Evolutionary conservation across 2,113 vertebrate species (phyloP).

Genomic region (Daboia siamensis): DNA sequence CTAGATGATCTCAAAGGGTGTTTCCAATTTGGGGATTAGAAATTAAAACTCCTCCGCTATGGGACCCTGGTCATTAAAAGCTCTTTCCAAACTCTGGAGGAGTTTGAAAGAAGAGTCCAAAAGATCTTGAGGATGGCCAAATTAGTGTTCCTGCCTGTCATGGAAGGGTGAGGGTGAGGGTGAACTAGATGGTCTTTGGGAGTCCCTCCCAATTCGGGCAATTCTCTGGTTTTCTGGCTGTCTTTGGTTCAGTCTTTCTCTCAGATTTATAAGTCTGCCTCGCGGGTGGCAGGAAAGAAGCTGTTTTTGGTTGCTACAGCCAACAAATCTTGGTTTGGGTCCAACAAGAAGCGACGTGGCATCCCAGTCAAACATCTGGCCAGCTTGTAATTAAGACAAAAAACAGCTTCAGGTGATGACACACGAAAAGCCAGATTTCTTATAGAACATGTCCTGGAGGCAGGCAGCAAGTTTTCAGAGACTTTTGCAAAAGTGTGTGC

Average conservation of each 20-base stretch:
- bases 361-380: background rate
- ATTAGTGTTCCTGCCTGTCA: background rate
- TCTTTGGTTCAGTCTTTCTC: background rate
- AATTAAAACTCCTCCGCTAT: background rate
- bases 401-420: background rate
- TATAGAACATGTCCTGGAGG: background rate
- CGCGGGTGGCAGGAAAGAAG: background rate
- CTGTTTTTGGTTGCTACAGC: background rate
- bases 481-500: background rate
- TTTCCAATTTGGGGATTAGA: background rate
- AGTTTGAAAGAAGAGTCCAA: background rate
- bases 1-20: background rate
- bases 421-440: background rate
- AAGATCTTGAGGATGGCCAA: background rate
- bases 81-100: background rate
- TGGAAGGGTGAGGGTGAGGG: no score
- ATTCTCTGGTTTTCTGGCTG: background rate
- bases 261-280: background rate
- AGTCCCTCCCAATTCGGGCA: background rate
- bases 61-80: background rate
- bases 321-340: background rate
- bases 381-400: background rate
- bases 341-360: background rate
- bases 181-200: background rate
- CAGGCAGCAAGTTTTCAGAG: background rate